Evolutionary conservation across 2,113 vertebrate species (phyloP), one percentile per base, ranked within the genome.

Genomic region (Takifugu flavidus): DNA sequence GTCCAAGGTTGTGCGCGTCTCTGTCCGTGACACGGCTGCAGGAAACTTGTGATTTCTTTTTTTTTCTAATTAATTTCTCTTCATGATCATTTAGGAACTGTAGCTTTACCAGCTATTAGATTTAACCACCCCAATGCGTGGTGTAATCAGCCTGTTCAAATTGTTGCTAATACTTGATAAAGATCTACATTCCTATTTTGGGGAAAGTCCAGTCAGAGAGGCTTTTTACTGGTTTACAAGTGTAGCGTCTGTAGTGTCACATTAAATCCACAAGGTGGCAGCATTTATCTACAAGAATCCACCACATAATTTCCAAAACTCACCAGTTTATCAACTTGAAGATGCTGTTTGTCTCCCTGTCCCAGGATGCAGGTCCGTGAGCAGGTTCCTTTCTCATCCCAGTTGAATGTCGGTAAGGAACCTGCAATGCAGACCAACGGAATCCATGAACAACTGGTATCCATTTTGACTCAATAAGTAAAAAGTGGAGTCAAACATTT

Each of bases 261-360:
- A 20, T 2, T 3, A 54, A 8, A 15, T 25, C 2, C 74, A 70
- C 54, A n/a, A 71, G 77, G 27, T 43, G 71, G 66, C 64, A 82
- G 51, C 13, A 29, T 50, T 20, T 39, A 8, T 39, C 62, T 42
- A 52, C 12, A 47, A 44, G 10, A 13, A 51, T 25, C 10, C 49
- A 51, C 5, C 34, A 39, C 34, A 39, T 10, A 39, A 2, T 2
- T 39, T 39, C 34, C 34, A 6, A 45, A 45, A 45, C 44, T 45
- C 44, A 45, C 44, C 44, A 45, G 13, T 45, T 15, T 11, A 15
- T 45, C 12, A 14, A 1, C 4, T 2, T 45, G 44, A 45, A 15
- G 13, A 13, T 44, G 43, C 43, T 5, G 43, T 43, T 45, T 15
- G 14, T 45, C 44, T 11, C 8, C 34, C 34, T 10, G 34, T 39